phyloP scores from a whole-genome alignment of 2,113 vertebrate genomes.

The zebrafish (Danio rerio) region DNA sequence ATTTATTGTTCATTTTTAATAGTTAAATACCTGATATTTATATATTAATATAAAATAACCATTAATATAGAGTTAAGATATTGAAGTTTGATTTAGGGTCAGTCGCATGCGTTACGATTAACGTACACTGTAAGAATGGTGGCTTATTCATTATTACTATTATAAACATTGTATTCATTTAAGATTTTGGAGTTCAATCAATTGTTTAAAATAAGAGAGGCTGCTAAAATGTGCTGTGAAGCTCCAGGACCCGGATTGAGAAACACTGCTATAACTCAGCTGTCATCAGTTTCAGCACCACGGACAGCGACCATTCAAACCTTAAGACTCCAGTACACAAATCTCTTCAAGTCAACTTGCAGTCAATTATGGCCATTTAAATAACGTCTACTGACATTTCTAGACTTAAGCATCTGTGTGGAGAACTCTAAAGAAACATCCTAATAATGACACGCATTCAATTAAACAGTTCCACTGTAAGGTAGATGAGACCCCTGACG shows the following conservation, averaged over 20 bases:
- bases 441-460: background rate
- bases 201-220: background rate
- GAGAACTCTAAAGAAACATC: background rate
- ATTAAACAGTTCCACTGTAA: background rate
- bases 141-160: no score
- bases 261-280: background rate
- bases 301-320: conserved; percentile 53
- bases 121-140: no score
- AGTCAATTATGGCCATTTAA: background rate
- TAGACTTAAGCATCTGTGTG: background rate
- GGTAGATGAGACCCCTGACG: background rate
- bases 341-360: background rate
- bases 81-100: no score
- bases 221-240: background rate
- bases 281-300: conserved; percentile 53
- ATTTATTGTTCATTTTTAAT: no score
- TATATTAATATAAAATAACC: no score
- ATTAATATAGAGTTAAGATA: no score
- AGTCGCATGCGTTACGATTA: no score
- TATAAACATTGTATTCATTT: background rate
- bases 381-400: background rate
- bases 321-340: background rate
- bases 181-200: background rate
- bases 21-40: no score
- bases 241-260: background rate